A percentile compares a stretch with the other conserved stretches of the same genome.
Evolutionary conservation across 1,140 invertebrate genomes (phyloP).

Genomic region (Nomia melanderi): DNA sequence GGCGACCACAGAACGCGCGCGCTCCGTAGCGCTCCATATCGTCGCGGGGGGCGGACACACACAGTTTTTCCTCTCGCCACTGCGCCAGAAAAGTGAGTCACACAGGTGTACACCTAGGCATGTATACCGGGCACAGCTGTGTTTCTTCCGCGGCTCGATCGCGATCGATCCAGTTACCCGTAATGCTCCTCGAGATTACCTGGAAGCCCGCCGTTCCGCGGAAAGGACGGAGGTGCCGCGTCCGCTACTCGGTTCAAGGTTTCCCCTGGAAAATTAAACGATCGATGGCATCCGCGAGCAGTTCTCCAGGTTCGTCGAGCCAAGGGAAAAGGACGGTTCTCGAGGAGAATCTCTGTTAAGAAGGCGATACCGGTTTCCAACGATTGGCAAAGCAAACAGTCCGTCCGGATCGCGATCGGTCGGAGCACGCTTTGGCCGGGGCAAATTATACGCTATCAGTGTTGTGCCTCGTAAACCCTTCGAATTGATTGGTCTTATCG

Average conservation of each 20-base stretch:
- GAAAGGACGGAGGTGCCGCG: not conserved
- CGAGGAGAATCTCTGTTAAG: too few species aligned
- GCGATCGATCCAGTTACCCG: constrained; percentile 15
- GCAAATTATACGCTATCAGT: constrained; percentile 69
- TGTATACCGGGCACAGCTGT: not conserved
- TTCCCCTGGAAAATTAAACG: constrained; percentile 6
- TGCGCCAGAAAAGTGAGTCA: constrained; percentile 31
- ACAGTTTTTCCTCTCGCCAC: constrained; percentile 44
- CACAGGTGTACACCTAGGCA: not conserved
- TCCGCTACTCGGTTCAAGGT: constrained; percentile 12
- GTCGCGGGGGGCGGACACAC: constrained; percentile 18
- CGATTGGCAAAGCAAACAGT: not conserved
- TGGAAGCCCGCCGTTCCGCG: not conserved
- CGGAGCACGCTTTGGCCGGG: too few species aligned
- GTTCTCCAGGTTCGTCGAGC: not conserved
- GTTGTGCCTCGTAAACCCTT: constrained; percentile 58
- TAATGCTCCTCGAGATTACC: constrained; percentile 12
- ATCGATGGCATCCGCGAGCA: not conserved
- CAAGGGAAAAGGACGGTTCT: not conserved
- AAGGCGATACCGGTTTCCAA: not conserved
- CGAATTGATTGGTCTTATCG: constrained; percentile 67
- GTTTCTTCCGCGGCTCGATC: not conserved
- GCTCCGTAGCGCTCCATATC: not conserved
- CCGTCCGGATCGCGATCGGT: constrained; percentile 26
- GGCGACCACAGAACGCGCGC: constrained; percentile 27